Conservation (phyloP, 2,888 invertebrate species). For the Lissonota sp. region DNA sequence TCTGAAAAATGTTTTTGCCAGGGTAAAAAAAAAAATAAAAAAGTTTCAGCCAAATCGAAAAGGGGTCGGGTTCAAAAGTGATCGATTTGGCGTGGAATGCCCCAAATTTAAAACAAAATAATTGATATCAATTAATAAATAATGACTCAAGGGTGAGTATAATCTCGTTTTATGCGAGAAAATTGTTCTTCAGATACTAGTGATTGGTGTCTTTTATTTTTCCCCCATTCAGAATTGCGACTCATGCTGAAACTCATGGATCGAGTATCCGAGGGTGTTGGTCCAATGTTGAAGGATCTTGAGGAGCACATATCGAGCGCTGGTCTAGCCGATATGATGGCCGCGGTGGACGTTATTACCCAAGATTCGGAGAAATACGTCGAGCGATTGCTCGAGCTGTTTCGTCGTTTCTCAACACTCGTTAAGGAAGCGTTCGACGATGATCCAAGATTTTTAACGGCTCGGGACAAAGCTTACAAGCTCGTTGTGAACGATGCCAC, state of each 20-base stretch:
- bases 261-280: conserved; percentile 96
- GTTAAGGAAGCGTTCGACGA: conserved; percentile 98
- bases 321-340: conserved; percentile 98
- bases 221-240: conserved; percentile 85
- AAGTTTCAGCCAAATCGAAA: no score
- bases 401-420: conserved; percentile 95
- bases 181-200: no score
- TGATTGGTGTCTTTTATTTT: no score
- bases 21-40: no score
- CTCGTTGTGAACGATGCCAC: conserved; percentile 99
- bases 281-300: conserved; percentile 95
- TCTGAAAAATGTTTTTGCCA: no score
- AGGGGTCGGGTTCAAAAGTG: no score
- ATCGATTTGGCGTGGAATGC: no score
- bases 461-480: conserved; percentile 98
- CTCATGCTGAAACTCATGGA: conserved; percentile 91
- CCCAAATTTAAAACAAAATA: no score
- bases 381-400: conserved; percentile 95
- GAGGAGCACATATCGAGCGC: conserved; percentile 97
- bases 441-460: conserved; percentile 98
- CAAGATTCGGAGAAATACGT: conserved; percentile 99
- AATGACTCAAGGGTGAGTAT: no score
- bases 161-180: no score
- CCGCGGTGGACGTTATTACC: conserved; percentile 97
- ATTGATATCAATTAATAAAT: no score